A percentile compares a stretch with the other conserved stretches of the same genome.
Conservation (phyloP, 2,797 vertebrate species). For the Otolemur crassicaudatus region DNA sequence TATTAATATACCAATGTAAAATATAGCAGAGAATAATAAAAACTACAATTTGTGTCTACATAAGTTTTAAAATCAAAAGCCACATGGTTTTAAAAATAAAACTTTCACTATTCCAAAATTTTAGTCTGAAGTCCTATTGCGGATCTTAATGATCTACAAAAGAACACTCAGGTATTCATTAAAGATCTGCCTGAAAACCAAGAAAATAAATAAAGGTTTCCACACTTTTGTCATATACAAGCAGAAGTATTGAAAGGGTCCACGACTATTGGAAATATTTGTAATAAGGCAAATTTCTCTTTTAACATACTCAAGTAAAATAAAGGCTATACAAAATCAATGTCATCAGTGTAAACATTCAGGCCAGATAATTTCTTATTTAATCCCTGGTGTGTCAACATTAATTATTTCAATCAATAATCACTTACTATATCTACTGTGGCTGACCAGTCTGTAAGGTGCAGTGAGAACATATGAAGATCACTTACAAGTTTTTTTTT, state of each 20-base stretch:
- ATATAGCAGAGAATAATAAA: background rate
- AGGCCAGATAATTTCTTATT: background rate
- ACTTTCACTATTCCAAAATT: background rate
- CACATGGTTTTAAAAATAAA: background rate
- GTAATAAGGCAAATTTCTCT: background rate
- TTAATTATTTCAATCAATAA: slow-evolving; percentile 1
- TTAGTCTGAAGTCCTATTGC: background rate
- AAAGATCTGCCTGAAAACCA: background rate
- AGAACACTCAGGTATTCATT: background rate
- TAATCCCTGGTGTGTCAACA: background rate
- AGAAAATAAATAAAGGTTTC: background rate
- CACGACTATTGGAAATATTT: background rate
- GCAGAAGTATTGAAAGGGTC: background rate
- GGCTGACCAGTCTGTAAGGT: background rate
- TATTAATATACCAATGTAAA: background rate
- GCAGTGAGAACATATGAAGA: background rate
- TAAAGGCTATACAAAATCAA: background rate
- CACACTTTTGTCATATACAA: background rate
- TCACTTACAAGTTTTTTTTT: background rate
- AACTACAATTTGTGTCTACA: background rate
- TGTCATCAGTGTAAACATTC: background rate
- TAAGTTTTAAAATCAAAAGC: background rate
- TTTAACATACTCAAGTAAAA: background rate
- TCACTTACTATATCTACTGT: background rate
- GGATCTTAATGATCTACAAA: background rate